A percentile compares a stretch with the other conserved stretches of the same genome.
Evolutionary conservation across 2,797 vertebrate genomes (phyloP).

Genomic region (Thunnus albacares): DNA sequence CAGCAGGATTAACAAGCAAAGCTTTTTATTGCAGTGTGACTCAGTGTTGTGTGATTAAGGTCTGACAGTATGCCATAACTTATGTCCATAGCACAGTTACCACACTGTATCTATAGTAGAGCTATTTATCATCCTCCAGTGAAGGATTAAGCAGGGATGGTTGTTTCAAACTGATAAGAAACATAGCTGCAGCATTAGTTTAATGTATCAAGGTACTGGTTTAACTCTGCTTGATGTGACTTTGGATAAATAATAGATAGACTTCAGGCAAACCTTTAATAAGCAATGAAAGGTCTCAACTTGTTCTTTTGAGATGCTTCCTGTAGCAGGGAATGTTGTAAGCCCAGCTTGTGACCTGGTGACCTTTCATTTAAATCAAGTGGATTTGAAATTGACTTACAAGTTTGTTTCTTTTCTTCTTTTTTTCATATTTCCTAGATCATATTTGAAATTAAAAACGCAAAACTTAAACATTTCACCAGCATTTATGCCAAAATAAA

Average conservation of each 20-base stretch:
- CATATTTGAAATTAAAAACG: too few species aligned
- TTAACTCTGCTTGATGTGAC: neutral
- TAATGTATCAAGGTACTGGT: neutral
- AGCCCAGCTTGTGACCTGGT: neutral
- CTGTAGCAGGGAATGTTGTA: neutral
- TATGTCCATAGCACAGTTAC: constrained; percentile 1
- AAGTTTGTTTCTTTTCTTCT: too few species aligned
- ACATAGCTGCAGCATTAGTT: neutral
- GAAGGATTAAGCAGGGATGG: neutral
- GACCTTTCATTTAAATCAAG: neutral
- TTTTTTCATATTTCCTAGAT: too few species aligned
- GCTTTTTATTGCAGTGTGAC: constrained; percentile 33
- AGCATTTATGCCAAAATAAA: too few species aligned
- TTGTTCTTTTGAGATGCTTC: neutral
- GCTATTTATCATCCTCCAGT: constrained; percentile 1
- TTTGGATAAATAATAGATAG: constrained; percentile 6
- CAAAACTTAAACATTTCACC: too few species aligned
- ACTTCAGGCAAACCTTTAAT: neutral
- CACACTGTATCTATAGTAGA: neutral
- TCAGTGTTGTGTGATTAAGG: constrained; percentile 36
- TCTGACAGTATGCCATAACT: constrained; percentile 7
- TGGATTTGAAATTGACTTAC: neutral
- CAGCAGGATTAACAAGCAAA: constrained; percentile 19
- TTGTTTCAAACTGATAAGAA: constrained; percentile 10
- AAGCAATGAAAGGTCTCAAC: neutral